Conservation (phyloP, 2,797 vertebrate genomes). For the Martes flavigula region DNA sequence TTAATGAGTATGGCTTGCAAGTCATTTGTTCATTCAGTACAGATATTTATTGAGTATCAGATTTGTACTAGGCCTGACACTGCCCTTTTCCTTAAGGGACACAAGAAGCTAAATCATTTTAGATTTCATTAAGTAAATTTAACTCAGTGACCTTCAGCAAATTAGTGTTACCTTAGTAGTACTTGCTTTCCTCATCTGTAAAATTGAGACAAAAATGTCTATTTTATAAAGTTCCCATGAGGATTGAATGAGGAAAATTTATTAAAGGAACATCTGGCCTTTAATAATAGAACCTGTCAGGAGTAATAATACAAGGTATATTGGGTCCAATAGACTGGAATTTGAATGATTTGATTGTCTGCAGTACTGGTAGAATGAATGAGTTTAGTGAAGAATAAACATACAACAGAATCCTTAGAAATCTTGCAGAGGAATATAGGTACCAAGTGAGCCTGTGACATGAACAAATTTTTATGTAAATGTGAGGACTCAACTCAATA, state of each 20-base stretch:
- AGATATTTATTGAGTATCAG: neutral
- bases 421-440: neutral
- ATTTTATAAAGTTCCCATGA: slow-evolving; percentile 25
- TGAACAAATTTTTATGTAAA: neutral
- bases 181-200: slow-evolving; percentile 17
- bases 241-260: neutral
- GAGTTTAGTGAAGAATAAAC: neutral
- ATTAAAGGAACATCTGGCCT: neutral
- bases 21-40: neutral
- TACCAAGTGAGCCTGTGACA: neutral
- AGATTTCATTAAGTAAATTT: neutral
- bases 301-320: neutral
- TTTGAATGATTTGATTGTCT: neutral
- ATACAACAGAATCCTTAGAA: neutral
- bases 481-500: neutral
- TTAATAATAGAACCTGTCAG: neutral
- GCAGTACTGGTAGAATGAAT: neutral
- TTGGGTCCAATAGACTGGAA: neutral
- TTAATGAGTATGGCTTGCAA: neutral
- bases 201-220: slow-evolving; percentile 42
- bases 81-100: neutral
- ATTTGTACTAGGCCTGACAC: neutral
- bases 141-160: neutral
- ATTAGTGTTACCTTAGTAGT: neutral
- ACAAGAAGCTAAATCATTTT: neutral